Evolutionary conservation across 2,113 vertebrate genomes (phyloP).

Genomic region (Gavia stellata): DNA sequence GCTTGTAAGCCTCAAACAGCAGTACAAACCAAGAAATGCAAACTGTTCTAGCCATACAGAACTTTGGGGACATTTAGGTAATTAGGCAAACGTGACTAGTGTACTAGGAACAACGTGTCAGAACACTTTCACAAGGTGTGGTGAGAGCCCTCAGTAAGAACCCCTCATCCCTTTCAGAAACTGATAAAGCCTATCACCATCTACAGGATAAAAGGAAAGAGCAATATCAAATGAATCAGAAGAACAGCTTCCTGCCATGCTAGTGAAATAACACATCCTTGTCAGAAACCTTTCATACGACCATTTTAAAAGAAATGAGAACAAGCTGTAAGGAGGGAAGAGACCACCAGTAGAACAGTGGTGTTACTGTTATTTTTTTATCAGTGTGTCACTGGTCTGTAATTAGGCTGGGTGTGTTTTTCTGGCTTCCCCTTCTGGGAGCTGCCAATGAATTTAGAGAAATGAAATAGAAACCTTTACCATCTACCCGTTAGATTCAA

Average conservation of each 20-base stretch:
- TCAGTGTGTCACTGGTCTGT: background rate
- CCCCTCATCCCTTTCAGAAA: background rate
- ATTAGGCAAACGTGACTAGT: background rate
- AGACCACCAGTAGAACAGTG: background rate
- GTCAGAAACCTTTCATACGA: background rate
- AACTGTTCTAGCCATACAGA: background rate
- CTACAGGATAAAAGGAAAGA: background rate
- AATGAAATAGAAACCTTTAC: background rate
- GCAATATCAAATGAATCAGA: background rate
- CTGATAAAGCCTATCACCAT: background rate
- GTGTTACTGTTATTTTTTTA: background rate
- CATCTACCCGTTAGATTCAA: background rate
- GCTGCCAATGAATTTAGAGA: background rate
- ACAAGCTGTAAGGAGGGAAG: background rate
- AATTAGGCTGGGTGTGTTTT: background rate
- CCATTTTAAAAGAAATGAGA: slow-evolving; percentile 11
- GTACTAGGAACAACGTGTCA: background rate
- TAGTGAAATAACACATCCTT: background rate
- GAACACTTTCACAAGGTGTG: background rate
- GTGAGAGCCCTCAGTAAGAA: background rate
- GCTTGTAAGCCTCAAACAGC: background rate
- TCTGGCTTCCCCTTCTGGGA: background rate
- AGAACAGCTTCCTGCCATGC: background rate
- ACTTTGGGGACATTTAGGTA: background rate
- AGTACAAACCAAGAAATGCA: background rate